Conservation (phyloP, 2,888 invertebrate species). For the Sesamia inferens region DNA sequence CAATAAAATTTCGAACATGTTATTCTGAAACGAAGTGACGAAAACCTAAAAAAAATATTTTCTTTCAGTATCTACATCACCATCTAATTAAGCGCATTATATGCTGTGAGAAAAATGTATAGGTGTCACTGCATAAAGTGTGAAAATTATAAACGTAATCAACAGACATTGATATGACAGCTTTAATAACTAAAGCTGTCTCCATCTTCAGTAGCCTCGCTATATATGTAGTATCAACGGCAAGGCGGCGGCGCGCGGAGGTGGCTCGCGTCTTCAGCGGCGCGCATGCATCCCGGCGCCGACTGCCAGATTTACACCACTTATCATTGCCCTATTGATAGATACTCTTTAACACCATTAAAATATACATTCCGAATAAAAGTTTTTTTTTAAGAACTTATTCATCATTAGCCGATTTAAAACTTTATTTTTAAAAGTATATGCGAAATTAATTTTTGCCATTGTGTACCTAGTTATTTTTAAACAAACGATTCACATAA, state of each 20-base stretch:
- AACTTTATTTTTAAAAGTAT: constrained; percentile 26
- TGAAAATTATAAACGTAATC: neutral
- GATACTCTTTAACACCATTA: constrained; percentile 57
- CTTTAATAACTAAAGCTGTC: constrained; percentile 44
- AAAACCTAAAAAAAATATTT: constrained; percentile 21
- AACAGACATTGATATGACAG: neutral
- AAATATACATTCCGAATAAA: constrained; percentile 42
- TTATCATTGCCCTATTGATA: constrained; percentile 57
- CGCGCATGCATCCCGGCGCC: constrained; percentile 66
- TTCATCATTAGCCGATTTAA: constrained; percentile 12
- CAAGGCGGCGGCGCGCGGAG: constrained; percentile 28
- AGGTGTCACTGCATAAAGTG: neutral
- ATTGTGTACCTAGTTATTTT: constrained; percentile 3
- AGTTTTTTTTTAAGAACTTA: constrained; percentile 23
- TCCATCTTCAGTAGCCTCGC: constrained; percentile 58
- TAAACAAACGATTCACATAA: constrained; percentile 31
- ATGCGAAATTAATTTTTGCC: constrained; percentile 1
- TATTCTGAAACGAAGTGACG: constrained; percentile 40
- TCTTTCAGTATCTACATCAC: constrained; percentile 6
- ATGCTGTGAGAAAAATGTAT: neutral
- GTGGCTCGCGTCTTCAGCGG: constrained; percentile 35
- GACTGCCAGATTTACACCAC: constrained; percentile 68
- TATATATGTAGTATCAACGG: constrained; percentile 44
- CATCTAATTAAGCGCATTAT: neutral
- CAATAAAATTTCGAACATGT: constrained; percentile 44